Evolutionary conservation across 2,888 invertebrate species (phyloP).

Genomic region (Malthinus seriepunctatus): DNA sequence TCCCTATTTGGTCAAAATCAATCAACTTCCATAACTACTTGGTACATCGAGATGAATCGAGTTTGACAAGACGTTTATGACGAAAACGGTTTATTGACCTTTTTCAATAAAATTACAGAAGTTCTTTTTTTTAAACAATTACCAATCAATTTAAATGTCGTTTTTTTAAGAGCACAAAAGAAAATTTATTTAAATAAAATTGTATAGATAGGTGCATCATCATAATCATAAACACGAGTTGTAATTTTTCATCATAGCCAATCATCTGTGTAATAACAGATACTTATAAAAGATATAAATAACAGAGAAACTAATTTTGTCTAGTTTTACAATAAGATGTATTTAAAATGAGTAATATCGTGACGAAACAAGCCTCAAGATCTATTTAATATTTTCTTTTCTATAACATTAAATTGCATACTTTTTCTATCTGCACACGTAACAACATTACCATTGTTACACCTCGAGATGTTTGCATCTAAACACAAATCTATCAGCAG

Average conservation of each 20-base stretch:
- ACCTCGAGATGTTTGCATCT: no score
- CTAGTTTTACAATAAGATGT: conserved; percentile 3
- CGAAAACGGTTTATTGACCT: conserved; percentile 22
- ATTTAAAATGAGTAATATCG: conserved; percentile 4
- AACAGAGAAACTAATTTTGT: conserved; percentile 1
- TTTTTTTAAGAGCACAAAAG: no score
- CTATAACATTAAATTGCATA: no score
- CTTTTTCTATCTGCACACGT: no score
- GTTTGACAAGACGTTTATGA: conserved; percentile 15
- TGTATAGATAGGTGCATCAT: no score
- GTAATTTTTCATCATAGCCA: no score
- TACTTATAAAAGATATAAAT: not conserved
- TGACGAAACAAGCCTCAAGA: conserved; percentile 1
- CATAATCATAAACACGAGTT: no score
- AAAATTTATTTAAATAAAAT: no score
- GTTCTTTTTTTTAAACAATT: conserved; percentile 1
- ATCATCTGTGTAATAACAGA: no score
- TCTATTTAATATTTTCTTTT: not conserved
- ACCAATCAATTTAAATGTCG: not conserved
- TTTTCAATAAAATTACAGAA: conserved; percentile 2
- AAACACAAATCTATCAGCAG: no score
- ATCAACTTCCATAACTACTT: conserved; percentile 8
- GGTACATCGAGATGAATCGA: conserved; percentile 7
- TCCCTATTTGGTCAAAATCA: conserved; percentile 16
- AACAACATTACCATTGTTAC: no score